Percentiles rank a stretch among this genome's conserved stretches.
These are phyloP conservation scores for Dromococcyx pavoninus DNA, from an alignment of 2,797 vertebrate genomes.

Conservation along the genomic window DNA sequence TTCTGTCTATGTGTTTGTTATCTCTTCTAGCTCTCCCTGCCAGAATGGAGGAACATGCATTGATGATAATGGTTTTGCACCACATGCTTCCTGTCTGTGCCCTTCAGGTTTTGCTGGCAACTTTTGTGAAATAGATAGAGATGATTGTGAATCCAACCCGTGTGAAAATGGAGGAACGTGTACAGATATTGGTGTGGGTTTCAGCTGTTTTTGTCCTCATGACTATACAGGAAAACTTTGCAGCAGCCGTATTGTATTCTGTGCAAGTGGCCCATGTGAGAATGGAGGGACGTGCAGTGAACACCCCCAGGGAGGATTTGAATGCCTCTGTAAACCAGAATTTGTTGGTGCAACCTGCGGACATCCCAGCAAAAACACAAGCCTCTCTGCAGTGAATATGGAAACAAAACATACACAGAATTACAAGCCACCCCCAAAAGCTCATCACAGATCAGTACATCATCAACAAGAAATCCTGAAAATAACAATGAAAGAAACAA, in stretches of 20 bases:
- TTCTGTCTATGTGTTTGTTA: background rate
- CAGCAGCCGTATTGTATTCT: slow-evolving; percentile 75
- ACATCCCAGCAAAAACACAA: slow-evolving; percentile 54
- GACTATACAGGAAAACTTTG: slow-evolving; percentile 86
- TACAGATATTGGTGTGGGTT: slow-evolving; percentile 78
- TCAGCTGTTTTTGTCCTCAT: slow-evolving; percentile 82
- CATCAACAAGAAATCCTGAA: slow-evolving; percentile 85
- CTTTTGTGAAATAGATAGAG: slow-evolving; percentile 85
- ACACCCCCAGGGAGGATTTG: slow-evolving; percentile 77
- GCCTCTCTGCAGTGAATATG: slow-evolving; percentile 30
- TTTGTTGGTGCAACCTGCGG: slow-evolving; percentile 83
- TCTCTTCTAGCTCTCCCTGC: slow-evolving; percentile 82
- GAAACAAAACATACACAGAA: slow-evolving; percentile 67
- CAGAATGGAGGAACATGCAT: slow-evolving; percentile 89
- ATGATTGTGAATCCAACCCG: slow-evolving; percentile 85
- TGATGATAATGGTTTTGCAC: slow-evolving; percentile 76
- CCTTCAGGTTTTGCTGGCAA: slow-evolving; percentile 86
- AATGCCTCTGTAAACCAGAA: slow-evolving; percentile 83
- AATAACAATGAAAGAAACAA: slow-evolving; percentile 89
- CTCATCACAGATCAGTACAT: slow-evolving; percentile 82
- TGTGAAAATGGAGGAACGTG: slow-evolving; percentile 90
- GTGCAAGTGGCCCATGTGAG: slow-evolving; percentile 80
- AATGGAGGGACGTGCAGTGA: slow-evolving; percentile 84
- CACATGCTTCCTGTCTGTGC: slow-evolving; percentile 84
- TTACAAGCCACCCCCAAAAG: slow-evolving; percentile 79